Evolutionary conservation across 2,888 invertebrate genomes (phyloP), one percentile per base, ranked within the genome.

Genomic region (Cepaea hortensis): DNA sequence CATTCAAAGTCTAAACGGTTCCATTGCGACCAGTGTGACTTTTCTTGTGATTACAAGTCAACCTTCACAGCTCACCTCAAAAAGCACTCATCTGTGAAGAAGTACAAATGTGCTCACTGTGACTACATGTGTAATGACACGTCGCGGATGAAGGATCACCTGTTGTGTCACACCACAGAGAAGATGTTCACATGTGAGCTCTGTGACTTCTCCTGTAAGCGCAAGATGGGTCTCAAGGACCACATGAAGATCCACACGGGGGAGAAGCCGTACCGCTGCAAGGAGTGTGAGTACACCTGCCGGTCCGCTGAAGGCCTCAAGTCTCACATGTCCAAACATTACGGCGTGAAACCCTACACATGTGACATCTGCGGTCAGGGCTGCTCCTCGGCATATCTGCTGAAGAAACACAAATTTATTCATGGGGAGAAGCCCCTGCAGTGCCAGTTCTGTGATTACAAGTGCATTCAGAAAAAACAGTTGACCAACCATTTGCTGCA

Each of bases 311-410:
- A 83, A 35, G 87, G 87, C 6, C 73, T 87, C 13, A 87, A 87
- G 55, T 87, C 87, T 18, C 87, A 87, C 15, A 84, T 87, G 87
- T 77, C 83, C 20, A 84, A 84, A 50, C 87, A 87, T 46, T 83
- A 70, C 81, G 87, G 87, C 7, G 79, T 77, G 7, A 83, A 84
- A 61, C 87, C 87, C 1, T 87, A 81, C 55, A 80, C 84, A 7
- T 87, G 87, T 76, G 87, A 87, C 23, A 20, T 87, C 13, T 87
- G 87, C 81, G 87, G 87, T 13, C 87, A 87, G 23, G 87, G 84
- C 55, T 84, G 87, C 23, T 79, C 83, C 18, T 87, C 87, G 5
- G 48, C 82, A 13, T 86, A 86, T 70, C 61, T 86, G 23, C 61
- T 86, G 35, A 87, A 87, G 70, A 87, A 84, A 68, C 87, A 87